A percentile compares a stretch with the other conserved stretches of the same genome.
Evolutionary conservation across 2,888 invertebrate genomes (phyloP).

Genomic region (Sarcophaga rosellei): DNA sequence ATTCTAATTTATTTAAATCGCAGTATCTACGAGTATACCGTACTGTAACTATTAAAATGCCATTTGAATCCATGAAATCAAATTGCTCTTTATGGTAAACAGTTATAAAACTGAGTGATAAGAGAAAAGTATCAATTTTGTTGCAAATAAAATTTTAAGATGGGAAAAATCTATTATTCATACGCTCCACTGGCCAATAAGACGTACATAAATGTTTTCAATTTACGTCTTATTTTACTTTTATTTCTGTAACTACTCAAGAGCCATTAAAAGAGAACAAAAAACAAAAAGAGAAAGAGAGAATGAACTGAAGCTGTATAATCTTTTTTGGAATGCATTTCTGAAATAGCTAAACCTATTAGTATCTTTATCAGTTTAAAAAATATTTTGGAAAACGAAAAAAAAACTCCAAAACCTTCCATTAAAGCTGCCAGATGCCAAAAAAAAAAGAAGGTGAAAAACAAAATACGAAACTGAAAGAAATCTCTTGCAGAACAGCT

Average conservation of each 20-base stretch:
- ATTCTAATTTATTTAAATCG: no score
- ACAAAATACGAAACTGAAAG: constrained; percentile 20
- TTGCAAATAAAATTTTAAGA: neutral
- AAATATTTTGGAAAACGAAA: constrained; percentile 38
- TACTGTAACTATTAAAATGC: no score
- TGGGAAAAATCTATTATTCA: constrained; percentile 2
- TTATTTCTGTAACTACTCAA: constrained; percentile 4
- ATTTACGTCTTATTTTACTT: constrained; percentile 35
- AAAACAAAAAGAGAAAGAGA: neutral
- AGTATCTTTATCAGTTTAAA: constrained; percentile 62
- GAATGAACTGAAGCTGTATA: constrained; percentile 31
- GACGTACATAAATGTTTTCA: constrained; percentile 36
- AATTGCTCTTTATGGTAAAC: neutral
- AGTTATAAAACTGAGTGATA: neutral
- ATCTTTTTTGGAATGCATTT: constrained; percentile 63
- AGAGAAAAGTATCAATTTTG: neutral
- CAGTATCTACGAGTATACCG: no score
- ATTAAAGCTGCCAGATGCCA: neutral
- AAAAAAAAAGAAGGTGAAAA: neutral
- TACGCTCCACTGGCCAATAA: constrained; percentile 22
- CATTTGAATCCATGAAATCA: neutral
- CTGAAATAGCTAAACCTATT: constrained; percentile 64
- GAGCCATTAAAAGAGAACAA: constrained; percentile 35
- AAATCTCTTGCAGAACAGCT: constrained; percentile 62
- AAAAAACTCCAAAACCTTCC: constrained; percentile 34